Evolutionary conservation across 2,797 vertebrate genomes (phyloP).

Genomic region (Mus minutoides): DNA sequence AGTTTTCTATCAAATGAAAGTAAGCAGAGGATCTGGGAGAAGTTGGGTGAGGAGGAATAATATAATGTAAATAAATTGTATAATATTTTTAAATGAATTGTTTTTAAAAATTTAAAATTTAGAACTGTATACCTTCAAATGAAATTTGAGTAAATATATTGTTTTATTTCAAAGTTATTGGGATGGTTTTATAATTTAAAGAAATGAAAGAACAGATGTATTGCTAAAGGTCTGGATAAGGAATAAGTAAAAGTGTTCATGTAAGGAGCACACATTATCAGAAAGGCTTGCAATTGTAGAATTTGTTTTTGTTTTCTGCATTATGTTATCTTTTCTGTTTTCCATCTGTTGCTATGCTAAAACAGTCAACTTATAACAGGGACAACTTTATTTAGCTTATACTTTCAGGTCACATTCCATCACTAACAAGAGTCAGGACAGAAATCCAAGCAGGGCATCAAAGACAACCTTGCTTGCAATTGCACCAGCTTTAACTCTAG

Average conservation of each 20-base stretch:
- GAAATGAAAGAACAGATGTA: not conserved
- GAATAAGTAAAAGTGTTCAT: not conserved
- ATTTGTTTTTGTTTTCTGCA: not conserved
- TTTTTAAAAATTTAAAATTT: not conserved
- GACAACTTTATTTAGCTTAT: not conserved
- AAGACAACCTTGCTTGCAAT: not conserved
- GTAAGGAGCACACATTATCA: not conserved
- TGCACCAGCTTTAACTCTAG: not conserved
- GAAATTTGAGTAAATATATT: not conserved
- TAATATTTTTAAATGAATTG: not conserved
- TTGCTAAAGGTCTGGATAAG: not conserved
- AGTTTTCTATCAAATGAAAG: not conserved
- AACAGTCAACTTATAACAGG: too few relatives aligned
- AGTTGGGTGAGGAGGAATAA: not conserved
- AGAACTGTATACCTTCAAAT: not conserved
- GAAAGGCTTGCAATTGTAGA: not conserved
- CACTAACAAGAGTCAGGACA: not conserved
- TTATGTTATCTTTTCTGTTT: not conserved
- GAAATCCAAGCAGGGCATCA: not conserved
- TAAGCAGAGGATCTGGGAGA: not conserved
- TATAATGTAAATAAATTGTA: too few relatives aligned
- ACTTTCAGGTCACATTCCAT: not conserved
- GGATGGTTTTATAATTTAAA: not conserved
- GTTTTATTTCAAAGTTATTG: not conserved
- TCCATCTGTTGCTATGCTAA: not conserved